phyloP scores from a whole-genome alignment of 2,113 vertebrate species.

The Phalacrocorax aristotelis region DNA sequence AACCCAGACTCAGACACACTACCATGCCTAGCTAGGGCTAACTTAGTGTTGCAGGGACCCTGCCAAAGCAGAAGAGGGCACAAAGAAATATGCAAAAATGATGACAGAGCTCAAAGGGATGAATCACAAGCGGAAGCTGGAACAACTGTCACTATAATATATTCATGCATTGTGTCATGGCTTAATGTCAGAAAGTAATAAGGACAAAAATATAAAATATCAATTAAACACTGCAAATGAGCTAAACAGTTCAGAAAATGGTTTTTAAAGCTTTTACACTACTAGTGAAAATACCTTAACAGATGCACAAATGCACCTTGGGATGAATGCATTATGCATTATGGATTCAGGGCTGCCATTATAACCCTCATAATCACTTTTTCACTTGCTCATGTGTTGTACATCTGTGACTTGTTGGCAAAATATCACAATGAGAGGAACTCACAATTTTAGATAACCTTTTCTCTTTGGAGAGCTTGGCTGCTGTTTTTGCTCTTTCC shows the following conservation, averaged over 20 bases:
- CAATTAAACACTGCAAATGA: slow-evolving; percentile 37
- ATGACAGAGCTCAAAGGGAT: slow-evolving; percentile 1
- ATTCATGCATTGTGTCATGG: not conserved
- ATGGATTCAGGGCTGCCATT: slow-evolving; percentile 20
- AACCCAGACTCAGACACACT: not conserved
- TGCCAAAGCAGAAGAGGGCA: not conserved
- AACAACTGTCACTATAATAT: not conserved
- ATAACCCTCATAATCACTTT: slow-evolving; percentile 37
- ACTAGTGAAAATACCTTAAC: slow-evolving; percentile 37
- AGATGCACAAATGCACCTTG: slow-evolving; percentile 49
- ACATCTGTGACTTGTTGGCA: slow-evolving; percentile 35
- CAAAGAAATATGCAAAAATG: not conserved
- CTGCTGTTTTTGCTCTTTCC: not conserved
- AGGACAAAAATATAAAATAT: slow-evolving; percentile 48
- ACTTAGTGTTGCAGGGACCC: not conserved
- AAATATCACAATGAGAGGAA: not conserved
- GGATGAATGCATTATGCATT: slow-evolving; percentile 14
- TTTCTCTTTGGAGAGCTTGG: not conserved
- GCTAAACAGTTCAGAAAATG: not conserved
- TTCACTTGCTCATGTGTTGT: slow-evolving; percentile 26
- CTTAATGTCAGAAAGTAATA: slow-evolving; percentile 14
- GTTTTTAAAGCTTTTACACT: not conserved
- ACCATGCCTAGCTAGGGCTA: not conserved
- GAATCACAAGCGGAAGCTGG: not conserved
- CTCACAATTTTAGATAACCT: not conserved